These are phyloP conservation scores for Poeciliopsis retropinna DNA, from an alignment of 2,113 vertebrate species.

Conservation along the genomic window DNA sequence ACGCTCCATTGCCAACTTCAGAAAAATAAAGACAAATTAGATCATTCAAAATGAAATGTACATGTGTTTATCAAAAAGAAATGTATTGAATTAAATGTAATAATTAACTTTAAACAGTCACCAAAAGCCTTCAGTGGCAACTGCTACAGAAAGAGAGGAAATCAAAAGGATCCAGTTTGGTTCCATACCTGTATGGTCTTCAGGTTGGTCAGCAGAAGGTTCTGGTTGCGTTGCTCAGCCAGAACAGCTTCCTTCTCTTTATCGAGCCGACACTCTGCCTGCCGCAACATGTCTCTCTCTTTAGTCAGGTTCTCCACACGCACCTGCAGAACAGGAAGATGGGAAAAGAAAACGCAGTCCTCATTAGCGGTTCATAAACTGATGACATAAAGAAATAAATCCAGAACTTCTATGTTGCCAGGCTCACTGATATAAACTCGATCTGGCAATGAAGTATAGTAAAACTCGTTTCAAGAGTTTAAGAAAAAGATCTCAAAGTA, in stretches of 20 bases:
- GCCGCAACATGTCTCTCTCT: conserved; percentile 92
- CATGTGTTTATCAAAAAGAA: neutral
- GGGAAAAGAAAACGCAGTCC: neutral
- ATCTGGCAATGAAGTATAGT: neutral
- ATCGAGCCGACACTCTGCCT: conserved; percentile 87
- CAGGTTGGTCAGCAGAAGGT: conserved; percentile 90
- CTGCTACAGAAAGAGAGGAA: neutral
- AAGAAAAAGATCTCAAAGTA: neutral
- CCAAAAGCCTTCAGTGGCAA: neutral
- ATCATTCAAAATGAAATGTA: neutral
- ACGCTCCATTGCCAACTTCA: conserved; percentile 88
- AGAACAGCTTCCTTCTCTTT: conserved; percentile 91
- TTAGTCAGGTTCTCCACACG: conserved; percentile 91
- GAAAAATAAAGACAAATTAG: neutral
- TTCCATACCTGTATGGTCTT: conserved; percentile 91
- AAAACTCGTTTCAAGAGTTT: neutral
- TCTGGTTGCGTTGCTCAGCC: conserved; percentile 91
- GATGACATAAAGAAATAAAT: neutral
- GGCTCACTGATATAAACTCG: neutral
- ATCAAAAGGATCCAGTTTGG: neutral
- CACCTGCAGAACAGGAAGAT: conserved; percentile 68
- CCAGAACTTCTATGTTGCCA: neutral
- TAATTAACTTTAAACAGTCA: neutral
- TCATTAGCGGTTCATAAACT: neutral
- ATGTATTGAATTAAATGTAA: neutral